phyloP scores from a whole-genome alignment of 2,113 vertebrate species.

The Neotoma lepida region DNA sequence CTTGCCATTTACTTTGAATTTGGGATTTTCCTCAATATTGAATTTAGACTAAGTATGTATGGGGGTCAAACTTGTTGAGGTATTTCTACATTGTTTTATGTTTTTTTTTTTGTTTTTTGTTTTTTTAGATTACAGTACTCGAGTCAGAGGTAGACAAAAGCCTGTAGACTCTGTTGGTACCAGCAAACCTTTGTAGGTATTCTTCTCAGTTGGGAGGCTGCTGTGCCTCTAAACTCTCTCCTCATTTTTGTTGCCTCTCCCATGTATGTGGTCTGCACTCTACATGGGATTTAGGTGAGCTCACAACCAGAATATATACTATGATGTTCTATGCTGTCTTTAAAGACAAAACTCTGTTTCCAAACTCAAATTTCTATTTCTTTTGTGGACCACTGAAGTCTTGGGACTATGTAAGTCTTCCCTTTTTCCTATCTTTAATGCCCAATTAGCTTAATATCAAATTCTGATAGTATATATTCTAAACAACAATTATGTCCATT shows the following conservation, averaged over 20 bases:
- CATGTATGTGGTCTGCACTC: neutral
- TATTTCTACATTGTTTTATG: neutral
- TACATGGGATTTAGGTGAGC: neutral
- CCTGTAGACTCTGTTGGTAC: neutral
- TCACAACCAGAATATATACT: neutral
- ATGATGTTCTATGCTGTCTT: neutral
- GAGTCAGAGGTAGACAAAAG: neutral
- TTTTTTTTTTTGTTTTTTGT: neutral
- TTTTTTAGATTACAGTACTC: neutral
- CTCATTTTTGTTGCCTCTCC: neutral
- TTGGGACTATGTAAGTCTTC: neutral
- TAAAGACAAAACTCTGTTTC: slow-evolving; percentile 3
- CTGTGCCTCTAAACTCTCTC: neutral
- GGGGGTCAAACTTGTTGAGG: neutral
- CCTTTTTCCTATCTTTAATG: neutral
- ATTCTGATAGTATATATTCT: neutral
- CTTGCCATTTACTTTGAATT: slow-evolving; percentile 30
- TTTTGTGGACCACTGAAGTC: neutral
- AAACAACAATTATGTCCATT: neutral
- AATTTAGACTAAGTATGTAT: neutral
- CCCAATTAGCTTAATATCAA: neutral
- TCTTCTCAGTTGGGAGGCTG: neutral
- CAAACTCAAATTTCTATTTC: slow-evolving; percentile 20
- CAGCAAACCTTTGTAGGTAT: neutral
- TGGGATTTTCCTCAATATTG: slow-evolving; percentile 29